These are phyloP conservation scores for Toxotes jaculatrix DNA, from an alignment of 2,113 vertebrate genomes.

Conservation along the genomic window DNA sequence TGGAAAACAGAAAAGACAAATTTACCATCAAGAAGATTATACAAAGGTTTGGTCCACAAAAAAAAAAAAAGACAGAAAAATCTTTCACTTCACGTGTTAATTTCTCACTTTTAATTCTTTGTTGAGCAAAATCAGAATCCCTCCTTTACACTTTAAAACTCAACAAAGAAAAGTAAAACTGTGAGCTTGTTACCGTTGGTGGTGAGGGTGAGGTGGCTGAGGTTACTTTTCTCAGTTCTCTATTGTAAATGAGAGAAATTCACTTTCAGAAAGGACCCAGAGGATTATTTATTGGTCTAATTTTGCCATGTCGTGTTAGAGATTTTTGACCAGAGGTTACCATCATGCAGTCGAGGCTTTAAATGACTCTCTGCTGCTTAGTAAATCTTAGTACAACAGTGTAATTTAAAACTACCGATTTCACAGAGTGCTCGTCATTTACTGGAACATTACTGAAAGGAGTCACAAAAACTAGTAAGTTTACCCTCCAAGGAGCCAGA, in stretches of 20 bases:
- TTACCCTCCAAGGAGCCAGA: neutral
- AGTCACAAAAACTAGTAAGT: neutral
- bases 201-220: neutral
- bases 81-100: neutral
- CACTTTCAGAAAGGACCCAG: neutral
- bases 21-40: neutral
- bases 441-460: neutral
- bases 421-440: neutral
- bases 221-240: conserved; percentile 12
- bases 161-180: neutral
- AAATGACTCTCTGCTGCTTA: neutral
- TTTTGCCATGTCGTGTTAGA: neutral
- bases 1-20: conserved; percentile 28
- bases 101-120: neutral
- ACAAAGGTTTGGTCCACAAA: neutral
- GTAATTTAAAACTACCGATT: neutral
- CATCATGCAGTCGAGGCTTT: neutral
- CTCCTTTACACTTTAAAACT: neutral
- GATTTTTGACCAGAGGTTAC: neutral
- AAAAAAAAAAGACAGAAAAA: no score
- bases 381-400: neutral
- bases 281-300: neutral
- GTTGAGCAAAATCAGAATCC: neutral
- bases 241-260: neutral
- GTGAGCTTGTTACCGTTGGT: no score